Evolutionary conservation across 2,113 vertebrate genomes (phyloP).

Genomic region (Empidonax traillii): DNA sequence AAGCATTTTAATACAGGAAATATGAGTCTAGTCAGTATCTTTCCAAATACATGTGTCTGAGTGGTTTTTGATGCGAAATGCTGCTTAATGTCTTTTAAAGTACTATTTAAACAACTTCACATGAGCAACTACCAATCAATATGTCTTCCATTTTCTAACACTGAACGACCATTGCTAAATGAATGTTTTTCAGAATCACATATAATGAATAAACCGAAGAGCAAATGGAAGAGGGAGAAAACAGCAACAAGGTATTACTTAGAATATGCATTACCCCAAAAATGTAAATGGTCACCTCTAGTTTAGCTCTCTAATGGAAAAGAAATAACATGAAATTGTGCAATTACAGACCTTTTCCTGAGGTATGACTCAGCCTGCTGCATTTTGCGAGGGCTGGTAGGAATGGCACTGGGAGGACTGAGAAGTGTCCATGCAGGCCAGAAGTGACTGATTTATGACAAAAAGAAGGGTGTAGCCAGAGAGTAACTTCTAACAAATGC

Average conservation of each 20-base stretch:
- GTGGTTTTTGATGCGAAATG: conserved; percentile 61
- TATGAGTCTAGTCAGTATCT: conserved; percentile 69
- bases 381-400: conserved; percentile 35
- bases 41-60: conserved; percentile 54
- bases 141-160: conserved; percentile 5
- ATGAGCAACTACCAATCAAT: conserved; percentile 19
- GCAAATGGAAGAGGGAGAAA: background rate
- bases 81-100: conserved; percentile 62
- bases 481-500: background rate
- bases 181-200: conserved; percentile 12
- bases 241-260: background rate
- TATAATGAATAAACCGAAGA: background rate
- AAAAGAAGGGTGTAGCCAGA: background rate
- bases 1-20: conserved; percentile 74
- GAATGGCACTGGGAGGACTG: background rate
- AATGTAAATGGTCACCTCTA: background rate
- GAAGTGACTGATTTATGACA: conserved; percentile 1
- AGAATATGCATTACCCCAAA: background rate
- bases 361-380: conserved; percentile 35
- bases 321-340: conserved; percentile 16
- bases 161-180: background rate
- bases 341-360: conserved; percentile 21
- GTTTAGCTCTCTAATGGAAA: conserved; percentile 14
- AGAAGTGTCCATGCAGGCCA: background rate
- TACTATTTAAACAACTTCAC: conserved; percentile 57